A percentile compares a stretch with the other conserved stretches of the same genome.
Evolutionary conservation across 2,797 vertebrate genomes (phyloP).

Genomic region (Nannoperca obscura): DNA sequence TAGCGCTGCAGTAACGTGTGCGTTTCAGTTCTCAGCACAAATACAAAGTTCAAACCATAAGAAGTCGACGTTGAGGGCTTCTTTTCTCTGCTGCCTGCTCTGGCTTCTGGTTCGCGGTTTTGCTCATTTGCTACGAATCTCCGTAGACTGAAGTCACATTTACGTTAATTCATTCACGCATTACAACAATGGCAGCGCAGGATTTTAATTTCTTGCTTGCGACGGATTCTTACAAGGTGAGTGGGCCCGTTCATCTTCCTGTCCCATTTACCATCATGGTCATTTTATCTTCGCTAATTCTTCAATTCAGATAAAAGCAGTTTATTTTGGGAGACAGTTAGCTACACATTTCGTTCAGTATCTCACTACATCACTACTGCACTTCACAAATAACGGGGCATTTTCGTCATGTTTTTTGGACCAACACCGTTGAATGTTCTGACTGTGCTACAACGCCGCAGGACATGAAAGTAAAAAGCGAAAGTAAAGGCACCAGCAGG

Average conservation of each 20-base stretch:
- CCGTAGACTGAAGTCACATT: conserved; percentile 34
- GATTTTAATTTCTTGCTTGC: conserved; percentile 87
- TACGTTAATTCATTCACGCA: conserved; percentile 55
- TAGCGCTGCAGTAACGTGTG: neutral
- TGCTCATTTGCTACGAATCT: neutral
- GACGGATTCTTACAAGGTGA: conserved; percentile 88
- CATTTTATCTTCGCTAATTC: too few relatives aligned
- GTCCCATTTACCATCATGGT: fast-evolving
- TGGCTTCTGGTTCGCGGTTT: too few relatives aligned
- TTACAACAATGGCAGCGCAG: conserved; percentile 80
- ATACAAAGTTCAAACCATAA: neutral
- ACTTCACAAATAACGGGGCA: neutral
- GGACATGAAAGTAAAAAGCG: neutral
- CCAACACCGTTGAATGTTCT: neutral
- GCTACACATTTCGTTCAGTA: neutral
- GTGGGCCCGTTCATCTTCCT: neutral
- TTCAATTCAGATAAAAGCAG: neutral
- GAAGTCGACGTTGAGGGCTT: neutral
- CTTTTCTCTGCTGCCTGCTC: neutral
- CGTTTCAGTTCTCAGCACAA: neutral
- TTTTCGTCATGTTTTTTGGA: neutral
- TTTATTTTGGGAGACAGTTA: neutral
- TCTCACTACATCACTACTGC: too few relatives aligned
- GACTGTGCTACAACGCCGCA: neutral
- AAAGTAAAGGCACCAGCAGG: neutral